These are phyloP conservation scores for Colletes gigas DNA, from an alignment of 1,140 invertebrate genomes.

Conservation along the genomic window DNA sequence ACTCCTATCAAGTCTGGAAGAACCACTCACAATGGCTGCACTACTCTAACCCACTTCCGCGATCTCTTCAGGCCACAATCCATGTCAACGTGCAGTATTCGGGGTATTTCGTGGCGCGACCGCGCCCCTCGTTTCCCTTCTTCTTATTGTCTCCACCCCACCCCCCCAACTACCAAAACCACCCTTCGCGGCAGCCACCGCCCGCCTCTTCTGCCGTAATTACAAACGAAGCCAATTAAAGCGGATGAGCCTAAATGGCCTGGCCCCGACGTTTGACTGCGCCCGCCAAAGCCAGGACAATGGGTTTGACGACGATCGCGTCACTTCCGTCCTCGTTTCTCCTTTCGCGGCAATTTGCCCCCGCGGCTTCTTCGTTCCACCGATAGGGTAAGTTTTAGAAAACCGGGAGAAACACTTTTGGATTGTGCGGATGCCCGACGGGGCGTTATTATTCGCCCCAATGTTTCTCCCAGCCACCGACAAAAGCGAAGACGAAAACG, in stretches of 20 bases:
- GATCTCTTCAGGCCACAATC: constrained; percentile 44
- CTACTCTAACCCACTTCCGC: constrained; percentile 45
- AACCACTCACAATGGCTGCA: constrained; percentile 43
- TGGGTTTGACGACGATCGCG: constrained; percentile 37
- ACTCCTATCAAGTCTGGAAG: constrained; percentile 41
- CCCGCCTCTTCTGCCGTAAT: constrained; percentile 44
- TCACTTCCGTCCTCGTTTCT: constrained; percentile 42
- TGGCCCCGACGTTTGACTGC: constrained; percentile 49
- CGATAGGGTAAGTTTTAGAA: neutral
- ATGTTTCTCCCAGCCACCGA: too few relatives aligned
- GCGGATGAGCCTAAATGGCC: constrained; percentile 62
- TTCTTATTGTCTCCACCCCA: constrained; percentile 51
- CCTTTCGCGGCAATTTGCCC: constrained; percentile 20
- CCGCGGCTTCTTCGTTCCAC: neutral
- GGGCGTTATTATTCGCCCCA: neutral
- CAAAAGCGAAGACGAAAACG: too few relatives aligned
- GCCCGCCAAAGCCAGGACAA: constrained; percentile 41
- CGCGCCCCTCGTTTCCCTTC: constrained; percentile 9
- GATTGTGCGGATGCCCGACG: neutral
- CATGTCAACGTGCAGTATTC: constrained; percentile 41
- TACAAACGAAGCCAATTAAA: constrained; percentile 66
- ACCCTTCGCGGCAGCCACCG: constrained; percentile 2
- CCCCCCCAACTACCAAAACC: neutral
- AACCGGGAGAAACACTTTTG: neutral
- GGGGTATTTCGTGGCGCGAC: constrained; percentile 20